Conservation (phyloP, 2,888 invertebrate species). For the Timema podura region DNA sequence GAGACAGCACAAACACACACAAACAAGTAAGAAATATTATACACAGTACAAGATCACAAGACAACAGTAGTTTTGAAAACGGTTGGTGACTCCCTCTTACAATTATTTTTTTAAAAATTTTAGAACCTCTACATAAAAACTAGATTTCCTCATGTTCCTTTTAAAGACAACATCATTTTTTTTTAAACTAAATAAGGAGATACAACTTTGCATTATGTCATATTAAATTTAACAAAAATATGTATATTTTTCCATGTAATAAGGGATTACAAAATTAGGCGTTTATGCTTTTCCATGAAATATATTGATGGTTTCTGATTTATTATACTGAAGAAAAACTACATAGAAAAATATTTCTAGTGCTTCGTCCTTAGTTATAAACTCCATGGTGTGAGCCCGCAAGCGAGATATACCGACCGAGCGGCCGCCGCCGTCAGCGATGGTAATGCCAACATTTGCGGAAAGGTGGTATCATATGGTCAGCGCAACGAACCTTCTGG, state of each 20-base stretch:
- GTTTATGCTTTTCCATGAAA: too few relatives aligned
- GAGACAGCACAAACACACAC: conserved; percentile 15
- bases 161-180: neutral
- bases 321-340: too few relatives aligned
- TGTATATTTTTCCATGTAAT: neutral
- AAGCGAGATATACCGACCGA: too few relatives aligned
- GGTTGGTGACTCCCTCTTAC: conserved; percentile 16
- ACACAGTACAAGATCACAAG: conserved; percentile 21
- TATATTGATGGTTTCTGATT: too few relatives aligned
- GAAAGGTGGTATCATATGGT: too few relatives aligned
- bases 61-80: conserved; percentile 10
- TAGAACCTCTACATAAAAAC: neutral
- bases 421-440: too few relatives aligned
- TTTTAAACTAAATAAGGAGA: neutral
- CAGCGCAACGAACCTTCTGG: too few relatives aligned
- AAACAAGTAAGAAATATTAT: conserved; percentile 7
- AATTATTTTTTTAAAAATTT: neutral
- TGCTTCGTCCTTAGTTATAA: too few relatives aligned
- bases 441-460: too few relatives aligned
- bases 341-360: too few relatives aligned
- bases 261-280: too few relatives aligned
- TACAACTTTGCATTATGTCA: neutral
- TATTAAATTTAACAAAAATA: neutral
- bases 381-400: too few relatives aligned
- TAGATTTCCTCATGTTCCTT: neutral